phyloP scores from a whole-genome alignment of 1,140 invertebrate genomes.

The Aphelinus atriplicis region DNA sequence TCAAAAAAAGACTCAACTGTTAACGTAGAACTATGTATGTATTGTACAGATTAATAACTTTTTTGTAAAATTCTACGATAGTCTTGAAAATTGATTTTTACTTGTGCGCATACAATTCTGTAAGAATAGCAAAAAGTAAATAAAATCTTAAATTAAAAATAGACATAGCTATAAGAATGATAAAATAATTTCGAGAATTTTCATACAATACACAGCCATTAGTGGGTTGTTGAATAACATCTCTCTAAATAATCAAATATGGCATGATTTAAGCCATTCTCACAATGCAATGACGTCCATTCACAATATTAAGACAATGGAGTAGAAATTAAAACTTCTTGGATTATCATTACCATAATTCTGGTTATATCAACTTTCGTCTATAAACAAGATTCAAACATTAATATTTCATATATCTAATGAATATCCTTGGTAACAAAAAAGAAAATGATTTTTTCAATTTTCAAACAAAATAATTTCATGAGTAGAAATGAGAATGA shows the following conservation, averaged over 20 bases:
- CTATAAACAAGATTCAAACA: not conserved
- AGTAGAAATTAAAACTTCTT: too few species aligned
- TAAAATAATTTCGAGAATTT: conserved; percentile 32
- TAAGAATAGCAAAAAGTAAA: conserved; percentile 5
- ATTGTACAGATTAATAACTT: conserved; percentile 20
- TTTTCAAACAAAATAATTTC: not conserved
- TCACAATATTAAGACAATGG: too few species aligned
- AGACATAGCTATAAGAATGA: conserved; percentile 2
- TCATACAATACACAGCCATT: conserved; percentile 23
- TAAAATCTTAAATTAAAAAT: conserved; percentile 22
- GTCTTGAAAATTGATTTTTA: conserved; percentile 19
- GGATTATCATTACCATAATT: too few species aligned
- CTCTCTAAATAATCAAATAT: too few species aligned
- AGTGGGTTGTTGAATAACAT: not conserved
- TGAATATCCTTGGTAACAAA: conserved; percentile 2
- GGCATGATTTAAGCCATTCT: too few species aligned
- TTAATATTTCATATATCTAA: not conserved
- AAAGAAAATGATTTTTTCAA: not conserved
- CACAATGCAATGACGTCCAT: too few species aligned
- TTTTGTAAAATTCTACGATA: conserved; percentile 27
- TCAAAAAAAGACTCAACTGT: conserved; percentile 7
- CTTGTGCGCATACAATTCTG: conserved; percentile 27
- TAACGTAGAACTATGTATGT: conserved; percentile 9
- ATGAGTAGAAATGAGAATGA: not conserved
- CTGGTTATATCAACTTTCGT: too few species aligned